Evolutionary conservation across 2,797 vertebrate species (phyloP).

Genomic region (Enteromius fasciolatus): DNA sequence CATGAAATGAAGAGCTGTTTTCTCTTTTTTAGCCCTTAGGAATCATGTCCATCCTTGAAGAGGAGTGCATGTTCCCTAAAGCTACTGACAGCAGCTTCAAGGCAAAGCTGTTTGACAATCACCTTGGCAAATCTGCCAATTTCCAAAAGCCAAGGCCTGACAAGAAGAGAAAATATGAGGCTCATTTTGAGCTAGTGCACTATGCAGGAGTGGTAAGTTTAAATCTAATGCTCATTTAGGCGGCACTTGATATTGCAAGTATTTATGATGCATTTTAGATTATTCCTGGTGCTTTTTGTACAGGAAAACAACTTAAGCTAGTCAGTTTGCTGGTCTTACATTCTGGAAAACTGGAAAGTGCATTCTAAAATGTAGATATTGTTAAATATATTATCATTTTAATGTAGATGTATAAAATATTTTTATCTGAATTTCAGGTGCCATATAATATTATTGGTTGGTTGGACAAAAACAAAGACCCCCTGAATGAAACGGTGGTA

Average conservation of each 20-base stretch:
- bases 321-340: background rate
- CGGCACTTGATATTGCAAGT: background rate
- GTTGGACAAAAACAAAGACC: constrained; percentile 96
- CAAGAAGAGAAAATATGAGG: constrained; percentile 91
- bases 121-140: constrained; percentile 90
- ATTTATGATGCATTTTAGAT: background rate
- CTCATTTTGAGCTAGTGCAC: constrained; percentile 92
- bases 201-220: constrained; percentile 91
- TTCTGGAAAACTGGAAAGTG: background rate
- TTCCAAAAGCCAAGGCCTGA: constrained; percentile 91
- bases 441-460: constrained; percentile 90
- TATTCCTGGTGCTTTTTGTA: background rate
- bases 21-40: constrained; percentile 82
- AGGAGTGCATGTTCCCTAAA: constrained; percentile 98
- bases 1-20: background rate
- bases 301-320: background rate
- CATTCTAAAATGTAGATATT: background rate
- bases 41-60: constrained; percentile 94
- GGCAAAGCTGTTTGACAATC: constrained; percentile 93
- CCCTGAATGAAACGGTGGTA: constrained; percentile 91
- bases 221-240: background rate
- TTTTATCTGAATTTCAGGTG: constrained; percentile 76
- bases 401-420: background rate
- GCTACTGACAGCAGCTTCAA: constrained; percentile 90
- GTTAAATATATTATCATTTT: background rate